Evolutionary conservation across 2,113 vertebrate species (phyloP).

Genomic region (Sarotherodon lohbergeri): DNA sequence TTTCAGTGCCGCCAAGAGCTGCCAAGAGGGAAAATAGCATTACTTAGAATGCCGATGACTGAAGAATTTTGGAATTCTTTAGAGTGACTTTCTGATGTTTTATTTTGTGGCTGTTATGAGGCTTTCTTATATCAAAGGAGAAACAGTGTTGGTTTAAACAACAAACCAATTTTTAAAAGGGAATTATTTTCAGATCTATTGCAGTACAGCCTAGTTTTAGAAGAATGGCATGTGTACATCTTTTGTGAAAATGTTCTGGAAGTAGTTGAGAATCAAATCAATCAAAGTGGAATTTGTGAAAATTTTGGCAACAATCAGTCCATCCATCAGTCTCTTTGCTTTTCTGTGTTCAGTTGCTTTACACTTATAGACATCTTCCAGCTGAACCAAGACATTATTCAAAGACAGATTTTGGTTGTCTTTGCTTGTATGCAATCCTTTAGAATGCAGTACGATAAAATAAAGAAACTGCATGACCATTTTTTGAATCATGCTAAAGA

Average conservation of each 20-base stretch:
- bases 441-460: neutral
- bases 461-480: neutral
- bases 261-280: neutral
- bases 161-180: neutral
- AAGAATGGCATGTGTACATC: neutral
- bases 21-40: conserved; percentile 28
- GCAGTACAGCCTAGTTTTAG: neutral
- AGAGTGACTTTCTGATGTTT: neutral
- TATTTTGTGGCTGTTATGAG: neutral
- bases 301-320: neutral
- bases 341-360: neutral
- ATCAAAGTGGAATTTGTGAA: neutral
- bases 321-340: neutral
- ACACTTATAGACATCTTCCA: neutral
- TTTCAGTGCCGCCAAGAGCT: conserved; percentile 29
- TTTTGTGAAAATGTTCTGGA: neutral
- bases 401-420: neutral
- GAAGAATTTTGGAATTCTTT: neutral
- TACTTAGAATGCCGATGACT: neutral
- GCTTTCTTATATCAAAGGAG: neutral
- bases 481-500: neutral
- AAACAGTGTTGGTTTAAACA: neutral
- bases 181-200: neutral
- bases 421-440: neutral
- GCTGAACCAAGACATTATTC: neutral